A percentile compares a stretch with the other conserved stretches of the same genome.
phyloP scores from a whole-genome alignment of 2,888 invertebrate species.

The Nezara viridula region DNA sequence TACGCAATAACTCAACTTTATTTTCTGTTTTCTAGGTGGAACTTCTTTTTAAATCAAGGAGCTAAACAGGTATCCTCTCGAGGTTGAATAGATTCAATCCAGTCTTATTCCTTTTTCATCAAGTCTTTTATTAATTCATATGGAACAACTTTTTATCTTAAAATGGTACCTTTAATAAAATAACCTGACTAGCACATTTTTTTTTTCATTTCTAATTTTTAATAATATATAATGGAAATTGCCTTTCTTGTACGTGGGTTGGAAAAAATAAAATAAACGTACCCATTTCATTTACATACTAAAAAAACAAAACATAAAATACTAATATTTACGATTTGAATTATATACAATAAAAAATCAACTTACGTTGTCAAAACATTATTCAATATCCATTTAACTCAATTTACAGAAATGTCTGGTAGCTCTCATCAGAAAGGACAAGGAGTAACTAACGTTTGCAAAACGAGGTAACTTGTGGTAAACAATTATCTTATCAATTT shows the following conservation, averaged over 20 bases:
- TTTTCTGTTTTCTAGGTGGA: too few species aligned
- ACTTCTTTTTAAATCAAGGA: neutral
- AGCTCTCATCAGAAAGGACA: neutral
- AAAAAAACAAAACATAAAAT: too few species aligned
- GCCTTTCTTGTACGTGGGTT: too few species aligned
- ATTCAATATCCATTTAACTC: neutral
- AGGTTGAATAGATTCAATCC: neutral
- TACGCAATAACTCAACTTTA: neutral
- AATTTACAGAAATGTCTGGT: neutral
- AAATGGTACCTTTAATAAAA: neutral
- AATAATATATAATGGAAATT: too few species aligned
- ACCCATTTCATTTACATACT: too few species aligned
- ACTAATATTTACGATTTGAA: neutral
- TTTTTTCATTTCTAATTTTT: too few species aligned
- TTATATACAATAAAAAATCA: neutral
- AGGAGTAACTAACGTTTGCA: neutral
- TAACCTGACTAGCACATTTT: too few species aligned
- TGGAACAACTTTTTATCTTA: too few species aligned
- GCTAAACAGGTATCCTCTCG: neutral
- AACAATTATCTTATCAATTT: slow-evolving; percentile 1
- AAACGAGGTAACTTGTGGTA: neutral
- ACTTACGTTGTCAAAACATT: neutral
- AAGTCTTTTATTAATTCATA: too few species aligned
- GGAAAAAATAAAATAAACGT: too few species aligned
- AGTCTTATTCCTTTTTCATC: neutral